phyloP scores from a whole-genome alignment of 1,140 invertebrate genomes.

The Meteorus sp. region DNA sequence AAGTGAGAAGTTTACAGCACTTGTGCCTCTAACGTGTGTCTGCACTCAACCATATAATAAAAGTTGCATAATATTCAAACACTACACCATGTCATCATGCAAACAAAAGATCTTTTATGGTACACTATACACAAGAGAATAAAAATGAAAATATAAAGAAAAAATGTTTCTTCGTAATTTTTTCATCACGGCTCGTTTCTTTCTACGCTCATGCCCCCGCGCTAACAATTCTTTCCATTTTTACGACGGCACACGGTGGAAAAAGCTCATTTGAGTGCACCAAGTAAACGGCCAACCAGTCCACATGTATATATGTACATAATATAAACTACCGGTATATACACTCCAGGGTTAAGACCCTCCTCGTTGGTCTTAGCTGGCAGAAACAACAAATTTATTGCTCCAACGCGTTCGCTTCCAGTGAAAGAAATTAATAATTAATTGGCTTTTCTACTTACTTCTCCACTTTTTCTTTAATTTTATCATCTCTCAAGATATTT shows the following conservation, averaged over 20 bases:
- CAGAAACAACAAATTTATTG: not conserved
- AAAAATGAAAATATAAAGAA: not conserved
- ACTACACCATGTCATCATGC: too few species aligned
- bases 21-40: not conserved
- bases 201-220: too few species aligned
- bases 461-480: not conserved
- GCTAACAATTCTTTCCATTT: conserved; percentile 8
- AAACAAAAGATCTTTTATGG: not conserved
- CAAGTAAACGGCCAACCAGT: not conserved
- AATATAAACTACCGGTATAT: not conserved
- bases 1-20: not conserved
- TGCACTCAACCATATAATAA: not conserved
- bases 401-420: not conserved
- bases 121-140: not conserved
- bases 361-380: not conserved
- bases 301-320: not conserved
- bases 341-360: not conserved
- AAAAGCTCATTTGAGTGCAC: conserved; percentile 13
- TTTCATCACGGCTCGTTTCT: conserved; percentile 8
- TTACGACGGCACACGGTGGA: not conserved
- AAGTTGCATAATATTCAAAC: too few species aligned
- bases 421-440: conserved; percentile 22
- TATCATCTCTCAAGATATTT: not conserved
- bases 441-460: conserved; percentile 12
- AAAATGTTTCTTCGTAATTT: not conserved